Evolutionary conservation across 2,113 vertebrate genomes (phyloP), one percentile per base, ranked within the genome.

Genomic region (Campylorhamphus procurvoides): DNA sequence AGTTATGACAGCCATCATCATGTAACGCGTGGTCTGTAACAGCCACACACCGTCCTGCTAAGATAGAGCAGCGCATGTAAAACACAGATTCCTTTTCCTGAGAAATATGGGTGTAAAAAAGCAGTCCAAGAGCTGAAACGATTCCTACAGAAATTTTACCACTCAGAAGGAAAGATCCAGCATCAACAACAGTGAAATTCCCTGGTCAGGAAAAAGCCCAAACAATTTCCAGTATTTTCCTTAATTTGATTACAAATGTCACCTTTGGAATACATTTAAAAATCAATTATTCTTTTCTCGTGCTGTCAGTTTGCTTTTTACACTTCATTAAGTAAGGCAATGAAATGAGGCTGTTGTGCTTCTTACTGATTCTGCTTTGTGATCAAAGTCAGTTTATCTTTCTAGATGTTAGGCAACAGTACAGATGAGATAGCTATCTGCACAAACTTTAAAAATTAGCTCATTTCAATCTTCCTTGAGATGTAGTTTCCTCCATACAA

Each of bases 241-340:
- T 91, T 93, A 88, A 85, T 58, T 91, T 63, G 55, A 66, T 83
- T 93, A 79, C 59, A 90, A 93, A 93, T 88, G 63, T 50, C 93
- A 90, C 42, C 72, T 94, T 88, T 63, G 27, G 79, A 94, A 77
- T 66, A 80, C 20, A 39, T 66, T 76, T 67, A 33, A 84, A 89
- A 96, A 94, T 77, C 81, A 87, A 69, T 91, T 91, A 77, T 83
- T 72, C 47, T 72, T 89, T 84, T 78, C 25, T 91, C 60, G 68
- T 77, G 59, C 79, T 93, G 75, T 96, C 91, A 86, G 72, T 89
- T 95, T 96, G 84, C 3, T 93, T 94, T 80, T 84, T 53, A n/a
- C 64, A 35, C 85, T 80, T 83, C 78, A 47, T 66, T 90, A 77
- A 79, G 47, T 87, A 79, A 85, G 82, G 50, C 71, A 88, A 35